phyloP scores from a whole-genome alignment of 2,113 vertebrate species.

The Chaetops frenatus region DNA sequence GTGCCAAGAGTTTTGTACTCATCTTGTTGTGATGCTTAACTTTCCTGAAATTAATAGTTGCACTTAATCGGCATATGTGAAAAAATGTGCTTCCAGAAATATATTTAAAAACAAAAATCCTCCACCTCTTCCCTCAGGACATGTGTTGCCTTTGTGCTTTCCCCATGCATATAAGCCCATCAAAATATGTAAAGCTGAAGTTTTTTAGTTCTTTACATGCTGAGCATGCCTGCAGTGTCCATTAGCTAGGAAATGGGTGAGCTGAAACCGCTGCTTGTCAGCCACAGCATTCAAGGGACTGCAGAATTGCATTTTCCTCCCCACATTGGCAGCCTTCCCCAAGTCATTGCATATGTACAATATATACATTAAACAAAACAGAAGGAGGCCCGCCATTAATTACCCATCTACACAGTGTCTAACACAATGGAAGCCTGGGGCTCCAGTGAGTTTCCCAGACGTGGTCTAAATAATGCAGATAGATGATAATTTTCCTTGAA shows the following conservation, averaged over 20 bases:
- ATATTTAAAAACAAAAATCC: neutral
- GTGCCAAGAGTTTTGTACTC: neutral
- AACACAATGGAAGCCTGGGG: neutral
- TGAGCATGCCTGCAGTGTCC: neutral
- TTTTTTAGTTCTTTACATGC: neutral
- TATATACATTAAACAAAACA: constrained; percentile 10
- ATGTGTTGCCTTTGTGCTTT: neutral
- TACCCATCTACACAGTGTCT: constrained; percentile 10
- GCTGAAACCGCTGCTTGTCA: neutral
- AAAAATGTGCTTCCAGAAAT: neutral
- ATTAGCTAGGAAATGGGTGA: neutral
- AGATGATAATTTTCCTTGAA: constrained; percentile 20
- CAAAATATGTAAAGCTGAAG: neutral
- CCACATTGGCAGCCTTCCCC: neutral
- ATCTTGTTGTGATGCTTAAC: neutral
- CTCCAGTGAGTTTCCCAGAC: constrained; percentile 6
- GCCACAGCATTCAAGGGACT: rapidly evolving
- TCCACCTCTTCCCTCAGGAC: neutral
- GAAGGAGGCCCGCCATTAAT: constrained; percentile 10
- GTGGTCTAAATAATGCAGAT: constrained; percentile 3
- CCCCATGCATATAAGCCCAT: neutral
- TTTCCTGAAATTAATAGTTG: neutral
- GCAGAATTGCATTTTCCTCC: neutral
- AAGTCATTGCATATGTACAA: neutral
- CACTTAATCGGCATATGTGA: neutral